Conservation (phyloP, 2,888 invertebrate genomes). For the Smittia sp. region DNA sequence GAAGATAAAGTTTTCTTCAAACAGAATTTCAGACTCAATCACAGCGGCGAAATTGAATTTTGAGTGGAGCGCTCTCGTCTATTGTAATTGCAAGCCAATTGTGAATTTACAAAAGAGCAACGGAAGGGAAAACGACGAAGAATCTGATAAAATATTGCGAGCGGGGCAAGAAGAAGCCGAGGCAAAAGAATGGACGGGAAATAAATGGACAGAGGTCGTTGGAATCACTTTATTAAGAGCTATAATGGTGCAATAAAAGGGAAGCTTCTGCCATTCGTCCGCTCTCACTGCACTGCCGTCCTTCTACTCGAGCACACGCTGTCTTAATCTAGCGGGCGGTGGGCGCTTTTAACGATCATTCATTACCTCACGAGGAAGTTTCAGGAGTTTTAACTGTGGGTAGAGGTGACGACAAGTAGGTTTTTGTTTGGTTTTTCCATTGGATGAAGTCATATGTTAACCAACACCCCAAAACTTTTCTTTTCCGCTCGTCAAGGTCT, state of each 20-base stretch:
- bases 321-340: conserved; percentile 1
- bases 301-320: not conserved
- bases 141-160: not conserved
- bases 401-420: too few relatives aligned
- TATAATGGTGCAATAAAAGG: not conserved
- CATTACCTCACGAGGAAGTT: too few relatives aligned
- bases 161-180: too few relatives aligned
- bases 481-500: not conserved
- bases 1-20: too few relatives aligned
- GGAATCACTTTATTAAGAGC: conserved; percentile 19
- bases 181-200: not conserved
- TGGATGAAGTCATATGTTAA: too few relatives aligned
- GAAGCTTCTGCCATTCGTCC: not conserved
- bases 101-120: not conserved
- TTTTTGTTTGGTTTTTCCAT: too few relatives aligned
- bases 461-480: not conserved
- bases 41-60: too few relatives aligned
- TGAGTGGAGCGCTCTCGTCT: too few relatives aligned
- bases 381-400: too few relatives aligned
- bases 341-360: too few relatives aligned
- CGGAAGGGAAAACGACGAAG: not conserved
- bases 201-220: conserved; percentile 12
- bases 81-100: too few relatives aligned
- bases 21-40: too few relatives aligned
- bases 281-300: not conserved